phyloP scores from a whole-genome alignment of 2,888 invertebrate genomes.

The Sinopyrophorus schimmeli region DNA sequence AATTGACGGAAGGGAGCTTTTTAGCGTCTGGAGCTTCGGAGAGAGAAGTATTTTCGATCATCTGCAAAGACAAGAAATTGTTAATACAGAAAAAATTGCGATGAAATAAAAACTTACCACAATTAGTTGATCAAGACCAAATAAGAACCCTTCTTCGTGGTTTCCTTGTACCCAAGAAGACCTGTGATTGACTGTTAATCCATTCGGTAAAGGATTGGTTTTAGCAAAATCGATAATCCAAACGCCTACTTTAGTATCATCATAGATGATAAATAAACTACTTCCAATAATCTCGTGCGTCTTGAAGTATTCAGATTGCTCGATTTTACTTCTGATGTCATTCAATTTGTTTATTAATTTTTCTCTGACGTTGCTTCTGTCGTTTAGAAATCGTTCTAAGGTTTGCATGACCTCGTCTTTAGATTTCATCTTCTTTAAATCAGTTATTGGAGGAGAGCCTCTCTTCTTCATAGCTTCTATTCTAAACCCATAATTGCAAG shows the following conservation, averaged over 20 bases:
- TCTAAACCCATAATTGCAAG: slow-evolving; percentile 90
- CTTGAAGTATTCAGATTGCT: slow-evolving; percentile 82
- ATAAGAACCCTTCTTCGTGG: slow-evolving; percentile 93
- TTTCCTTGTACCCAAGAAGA: slow-evolving; percentile 89
- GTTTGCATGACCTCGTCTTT: slow-evolving; percentile 73
- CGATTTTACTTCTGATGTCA: slow-evolving; percentile 77
- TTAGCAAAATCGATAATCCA: slow-evolving; percentile 99
- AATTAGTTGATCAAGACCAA: slow-evolving; percentile 90
- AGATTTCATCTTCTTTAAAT: slow-evolving; percentile 84
- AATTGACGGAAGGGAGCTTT: slow-evolving; percentile 48
- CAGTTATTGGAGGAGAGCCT: slow-evolving; percentile 80
- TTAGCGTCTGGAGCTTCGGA: too few species aligned
- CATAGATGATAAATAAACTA: slow-evolving; percentile 92
- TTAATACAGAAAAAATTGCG: background rate
- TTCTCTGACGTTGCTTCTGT: slow-evolving; percentile 66
- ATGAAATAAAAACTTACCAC: slow-evolving; percentile 58
- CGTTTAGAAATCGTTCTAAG: slow-evolving; percentile 74
- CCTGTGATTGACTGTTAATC: slow-evolving; percentile 74
- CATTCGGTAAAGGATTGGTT: slow-evolving; percentile 75
- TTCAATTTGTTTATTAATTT: slow-evolving; percentile 74
- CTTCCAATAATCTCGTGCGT: slow-evolving; percentile 92
- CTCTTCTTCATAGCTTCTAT: slow-evolving; percentile 93
- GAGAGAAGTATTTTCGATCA: slow-evolving; percentile 31
- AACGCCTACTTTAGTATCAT: slow-evolving; percentile 82
- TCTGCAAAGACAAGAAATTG: slow-evolving; percentile 8